Conservation (phyloP, 64 coral and sea anemone genomes). For the Astreopora myriophthalma region DNA sequence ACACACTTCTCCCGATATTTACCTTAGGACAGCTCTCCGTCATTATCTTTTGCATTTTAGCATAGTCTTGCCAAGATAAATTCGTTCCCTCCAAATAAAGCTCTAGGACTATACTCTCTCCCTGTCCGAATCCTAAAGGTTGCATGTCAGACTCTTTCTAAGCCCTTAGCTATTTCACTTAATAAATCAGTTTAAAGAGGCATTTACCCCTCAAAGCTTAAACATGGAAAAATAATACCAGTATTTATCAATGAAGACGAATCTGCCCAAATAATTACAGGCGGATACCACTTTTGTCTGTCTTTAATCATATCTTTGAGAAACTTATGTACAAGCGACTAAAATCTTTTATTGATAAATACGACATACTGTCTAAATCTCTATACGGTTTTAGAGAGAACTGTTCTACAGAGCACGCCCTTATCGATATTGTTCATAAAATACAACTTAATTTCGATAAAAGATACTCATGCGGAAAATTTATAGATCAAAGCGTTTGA, state of each 20-base stretch:
- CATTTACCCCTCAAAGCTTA: background rate
- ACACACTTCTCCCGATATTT: background rate
- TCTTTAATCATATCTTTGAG: no score
- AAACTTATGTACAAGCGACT: background rate
- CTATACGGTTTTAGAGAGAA: no score
- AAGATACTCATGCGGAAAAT: no score
- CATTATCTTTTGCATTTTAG: background rate
- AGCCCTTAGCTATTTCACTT: no score
- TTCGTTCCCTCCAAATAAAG: background rate
- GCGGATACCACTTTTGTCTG: background rate
- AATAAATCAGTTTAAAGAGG: background rate
- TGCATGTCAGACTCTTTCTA: background rate
- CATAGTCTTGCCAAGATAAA: background rate
- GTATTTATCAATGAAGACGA: background rate
- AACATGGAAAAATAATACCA: background rate
- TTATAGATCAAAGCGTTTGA: no score
- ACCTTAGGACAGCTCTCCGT: background rate
- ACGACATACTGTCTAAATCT: no score
- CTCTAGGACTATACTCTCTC: background rate
- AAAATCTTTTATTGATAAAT: no score
- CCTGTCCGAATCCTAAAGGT: background rate
- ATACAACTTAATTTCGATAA: no score
- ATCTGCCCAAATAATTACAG: background rate
- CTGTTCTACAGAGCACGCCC: no score
- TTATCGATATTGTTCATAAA: no score